Evolutionary conservation across 2,113 vertebrate genomes (phyloP), one percentile per base, ranked within the genome.

Genomic region (Pithys albifrons): DNA sequence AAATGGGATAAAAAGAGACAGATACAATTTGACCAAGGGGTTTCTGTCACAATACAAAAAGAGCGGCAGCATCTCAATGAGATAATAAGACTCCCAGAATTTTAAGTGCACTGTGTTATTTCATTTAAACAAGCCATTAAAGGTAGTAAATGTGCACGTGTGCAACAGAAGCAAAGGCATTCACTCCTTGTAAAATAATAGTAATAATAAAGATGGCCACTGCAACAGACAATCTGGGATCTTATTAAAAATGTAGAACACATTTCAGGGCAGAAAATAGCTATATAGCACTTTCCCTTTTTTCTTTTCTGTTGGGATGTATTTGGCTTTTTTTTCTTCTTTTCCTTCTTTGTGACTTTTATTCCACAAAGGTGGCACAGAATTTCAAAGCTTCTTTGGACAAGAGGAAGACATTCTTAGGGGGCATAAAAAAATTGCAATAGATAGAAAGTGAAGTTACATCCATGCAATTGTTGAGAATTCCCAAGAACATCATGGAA

Each of bases 1-100:
- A 96, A 98, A 99, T 98, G 97, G 97, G 97, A 98, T 96, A 98
- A 97, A 98, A 96, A 98, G 91, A 98, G 97, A 98, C 95, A 98
- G 95, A 98, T 97, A 98, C 94, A 98, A 97, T 98, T 98, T 98
- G 98, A 98, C 98, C 98, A 98, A 98, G 96, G 93, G 95, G 94
- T 97, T 98, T 98, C 97, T 98, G 96, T 98, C 95, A 98, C 97
- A 98, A 80, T 96, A 97, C 88, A 97, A 96, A 96, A 97, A 98
- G 86, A 97, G 97, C 39, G 97, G 96, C 95, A 98, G 96, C 97
- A 97, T 97, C 93, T 97, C 96, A 97, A 92, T 96, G 87, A 98
- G 97, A 93, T 97, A 98, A 97, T 98, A 98, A 98, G 97, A 97
- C 95, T 98, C 98, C 97, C 97, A 98, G 97, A 98, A 97, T 96